Evolutionary conservation across 2,113 vertebrate species (phyloP), one percentile per base, ranked within the genome.

Genomic region (Psilopogon haemacephalus): DNA sequence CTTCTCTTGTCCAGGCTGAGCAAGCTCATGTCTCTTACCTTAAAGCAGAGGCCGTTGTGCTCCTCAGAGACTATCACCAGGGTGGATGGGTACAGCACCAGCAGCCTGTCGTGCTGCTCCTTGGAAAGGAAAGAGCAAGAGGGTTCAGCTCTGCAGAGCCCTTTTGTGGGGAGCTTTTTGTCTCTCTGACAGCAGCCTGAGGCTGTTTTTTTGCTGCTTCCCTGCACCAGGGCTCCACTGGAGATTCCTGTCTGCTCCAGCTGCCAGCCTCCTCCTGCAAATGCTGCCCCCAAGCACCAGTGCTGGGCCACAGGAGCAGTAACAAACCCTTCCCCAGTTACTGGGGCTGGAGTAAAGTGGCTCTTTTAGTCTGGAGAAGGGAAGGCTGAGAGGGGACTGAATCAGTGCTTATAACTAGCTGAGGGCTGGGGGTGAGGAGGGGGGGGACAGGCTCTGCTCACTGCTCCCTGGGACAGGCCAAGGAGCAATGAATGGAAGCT

Each of bases 21-120:
- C 48, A 24, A 13, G 12, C 48, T 23, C 48, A n/a, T 26, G 9
- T 21, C 26, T 5, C 94, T 85, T 95, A 99, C 99, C 99, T 99
- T 99, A 78, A 99, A 99, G 52, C 98, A 98, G 52, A 99, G 97
- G 15, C 98, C 91, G 1, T 97, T 59, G 3, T 84, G 95, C 72
- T 99, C 98, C 89, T 99, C 98, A 1, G 99, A 99, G 59, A 99
- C 97, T 68, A 99, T 99, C 94, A 99, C 99, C 74, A 99, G 97
- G 1, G 99, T 98, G 6, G 98, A 96, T 0, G 99, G 98, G 94
- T 99, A 99, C 88, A 99, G 98, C 68, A 99, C 98, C 96, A 99
- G 82, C 5, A 99, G 96, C 54, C 99, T 96, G 44, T 99, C 98
- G 9, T 98, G 98, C 86, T 98, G 98, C 55, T 99, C 99, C 99